Evolutionary conservation across 2,113 vertebrate species (phyloP).

Genomic region (Solea senegalensis): DNA sequence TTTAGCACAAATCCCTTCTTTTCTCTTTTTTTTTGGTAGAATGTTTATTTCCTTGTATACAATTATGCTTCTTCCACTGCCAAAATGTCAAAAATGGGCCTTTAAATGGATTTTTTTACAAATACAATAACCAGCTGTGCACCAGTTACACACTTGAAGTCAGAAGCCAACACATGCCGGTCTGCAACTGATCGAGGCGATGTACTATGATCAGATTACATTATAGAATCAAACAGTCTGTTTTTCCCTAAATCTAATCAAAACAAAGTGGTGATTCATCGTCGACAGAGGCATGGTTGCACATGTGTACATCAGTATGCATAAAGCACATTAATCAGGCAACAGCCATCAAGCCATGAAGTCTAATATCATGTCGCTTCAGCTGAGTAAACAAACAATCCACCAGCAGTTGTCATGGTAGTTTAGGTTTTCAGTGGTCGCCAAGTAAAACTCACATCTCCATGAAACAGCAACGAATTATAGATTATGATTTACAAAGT

Average conservation of each 20-base stretch:
- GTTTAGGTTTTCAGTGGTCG: background rate
- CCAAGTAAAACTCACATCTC: conserved; percentile 1
- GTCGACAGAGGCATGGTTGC: background rate
- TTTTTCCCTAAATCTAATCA: background rate
- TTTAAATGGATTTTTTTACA: too few species aligned
- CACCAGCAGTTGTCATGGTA: conserved; percentile 2
- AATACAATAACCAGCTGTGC: background rate
- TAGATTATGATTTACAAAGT: background rate
- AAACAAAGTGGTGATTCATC: background rate
- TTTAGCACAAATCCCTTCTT: too few species aligned
- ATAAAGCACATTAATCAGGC: background rate
- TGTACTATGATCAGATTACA: background rate
- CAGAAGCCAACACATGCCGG: background rate
- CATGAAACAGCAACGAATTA: background rate
- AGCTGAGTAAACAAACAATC: conserved; percentile 10
- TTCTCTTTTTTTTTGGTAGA: too few species aligned
- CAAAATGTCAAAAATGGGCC: too few species aligned
- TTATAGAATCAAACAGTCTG: background rate
- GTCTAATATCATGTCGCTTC: conserved; percentile 1
- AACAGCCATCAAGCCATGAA: background rate
- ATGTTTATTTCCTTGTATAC: too few species aligned
- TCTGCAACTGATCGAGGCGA: background rate
- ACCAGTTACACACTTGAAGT: background rate
- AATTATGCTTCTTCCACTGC: too few species aligned
- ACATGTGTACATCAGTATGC: background rate